Evolutionary conservation across 30 jellyfish, hydroid and myxozoan species (phyloP), one percentile per base, ranked within the genome.

Genomic region (Hydractinia symbiolongicarpus): DNA sequence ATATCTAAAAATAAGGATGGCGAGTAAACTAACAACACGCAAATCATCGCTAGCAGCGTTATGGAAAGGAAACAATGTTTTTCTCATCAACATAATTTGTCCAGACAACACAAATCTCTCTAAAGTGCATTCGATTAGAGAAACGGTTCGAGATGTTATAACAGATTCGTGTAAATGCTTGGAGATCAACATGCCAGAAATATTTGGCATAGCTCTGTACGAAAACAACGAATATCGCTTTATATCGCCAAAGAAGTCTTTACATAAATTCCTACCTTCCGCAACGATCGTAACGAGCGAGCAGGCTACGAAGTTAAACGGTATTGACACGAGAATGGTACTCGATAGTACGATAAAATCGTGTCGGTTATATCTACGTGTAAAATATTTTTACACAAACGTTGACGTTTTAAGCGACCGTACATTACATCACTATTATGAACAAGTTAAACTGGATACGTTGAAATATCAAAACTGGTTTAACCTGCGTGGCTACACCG

Each of bases 141-240:
- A 71, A 9, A 71, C 80, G 7, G 80, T 71, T 20, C 60, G 17
- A 20, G 80, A 71, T 50, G 80, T 71, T 55, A 6, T 71, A 49
- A 30, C 30, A 71, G 80, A 71, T 15, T n/a, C 80, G 11, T 71
- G 80, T 50, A 71, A 53, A 71, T 30, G 50, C 17, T 71, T 71
- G 66, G 54, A 15, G 0, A 71, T 71, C 61, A 71, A 11, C 60
- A 55, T 8, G 9, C 60, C 80, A 20, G 80, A 71, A 8, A 8
- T 71, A 53, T 71, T 71, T 71, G 80, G 80, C 8, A 50, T 71
- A 71, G 80, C 80, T 6, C 66, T 71, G 50, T 50, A 71, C 16
- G 80, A 71, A 71, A 20, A 71, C 51, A 71, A 71, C 80, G 80
- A 71, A 71, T 71, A 71, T 71, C 80, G 80, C n/a, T 71, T 71